Evolutionary conservation across 2,888 invertebrate species (phyloP), one percentile per base, ranked within the genome.

Genomic region (Lepetodrilus schrolli): DNA sequence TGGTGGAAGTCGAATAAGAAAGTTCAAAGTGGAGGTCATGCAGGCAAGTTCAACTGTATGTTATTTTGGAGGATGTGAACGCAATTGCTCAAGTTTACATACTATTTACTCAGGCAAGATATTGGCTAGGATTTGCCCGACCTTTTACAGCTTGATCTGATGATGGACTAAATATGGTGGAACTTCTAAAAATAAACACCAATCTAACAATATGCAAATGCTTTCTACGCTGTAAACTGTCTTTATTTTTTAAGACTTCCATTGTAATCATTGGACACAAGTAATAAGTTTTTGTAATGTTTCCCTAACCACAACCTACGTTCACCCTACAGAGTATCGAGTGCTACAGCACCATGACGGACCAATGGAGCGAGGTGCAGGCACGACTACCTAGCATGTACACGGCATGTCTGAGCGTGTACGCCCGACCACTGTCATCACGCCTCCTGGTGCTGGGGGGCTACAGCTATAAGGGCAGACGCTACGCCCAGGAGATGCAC

Each of bases 361-460:
- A 81, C 73, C 82, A 83, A 73, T 83, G 83, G 83, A 78, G 80
- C 7, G 20, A 73, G 13, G 38, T 74, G 38, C 69, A 49, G 17
- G 68, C 72, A 0, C 17, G 36, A 21, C 72, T 75, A 20, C 75
- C 75, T 10, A 69, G 72, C 4, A 26, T 34, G 13, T 75, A 68
- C 65, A 65, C 75, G 1, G 75, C 72, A 2, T 38, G 70, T 21
- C 70, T 74, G 4, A 58, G 58, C 17, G 30, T 58, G 4, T 30
- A 68, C 66, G 8, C 50, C 76, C 38, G 70, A 50, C 21, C 43
- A 68, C 1, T 37, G 68, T n/a, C 36, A 8, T 37, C 70, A 36
- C 48, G 49, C 34, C 7, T 76, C 20, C 69, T 73, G 47, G 73
- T 73, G 23, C 71, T 76, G 1, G 76, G 76, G 13, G 76, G 76